These are phyloP conservation scores for Leuctra nigra DNA, from an alignment of 2,888 invertebrate genomes.

Conservation along the genomic window DNA sequence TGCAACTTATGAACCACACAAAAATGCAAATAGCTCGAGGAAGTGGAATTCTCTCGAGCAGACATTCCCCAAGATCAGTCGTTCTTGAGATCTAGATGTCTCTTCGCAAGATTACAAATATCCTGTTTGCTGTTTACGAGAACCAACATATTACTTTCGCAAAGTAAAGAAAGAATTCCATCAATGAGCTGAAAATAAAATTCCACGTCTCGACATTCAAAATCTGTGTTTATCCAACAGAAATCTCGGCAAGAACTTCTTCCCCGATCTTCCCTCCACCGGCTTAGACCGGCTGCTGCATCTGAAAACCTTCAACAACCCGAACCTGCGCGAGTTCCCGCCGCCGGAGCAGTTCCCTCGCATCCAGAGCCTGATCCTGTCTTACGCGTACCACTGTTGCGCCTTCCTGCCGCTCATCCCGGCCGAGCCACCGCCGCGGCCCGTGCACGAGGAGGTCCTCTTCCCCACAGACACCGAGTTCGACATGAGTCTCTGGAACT, in stretches of 20 bases:
- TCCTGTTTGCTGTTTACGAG: too few relatives aligned
- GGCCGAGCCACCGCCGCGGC: conserved; percentile 41
- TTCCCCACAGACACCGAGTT: conserved; percentile 63
- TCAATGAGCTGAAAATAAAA: too few relatives aligned
- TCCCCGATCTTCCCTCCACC: conserved; percentile 71
- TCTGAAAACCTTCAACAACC: conserved; percentile 90
- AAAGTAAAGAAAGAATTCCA: too few relatives aligned
- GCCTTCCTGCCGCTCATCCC: conserved; percentile 69
- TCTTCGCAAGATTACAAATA: too few relatives aligned
- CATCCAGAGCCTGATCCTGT: conserved; percentile 76
- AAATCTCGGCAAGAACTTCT: conserved; percentile 86
- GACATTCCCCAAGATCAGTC: too few relatives aligned
- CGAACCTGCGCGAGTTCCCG: conserved; percentile 78
- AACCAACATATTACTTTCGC: too few relatives aligned
- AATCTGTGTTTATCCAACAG: conserved; percentile 47
- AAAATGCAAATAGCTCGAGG: too few relatives aligned
- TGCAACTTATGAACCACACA: too few relatives aligned
- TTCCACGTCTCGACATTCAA: too few relatives aligned
- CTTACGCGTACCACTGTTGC: conserved; percentile 96
- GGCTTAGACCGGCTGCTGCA: conserved; percentile 75
- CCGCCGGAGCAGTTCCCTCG: conserved; percentile 78
- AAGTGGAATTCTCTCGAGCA: too few relatives aligned
- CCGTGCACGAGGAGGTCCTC: conserved; percentile 54
- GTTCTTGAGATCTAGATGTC: too few relatives aligned
- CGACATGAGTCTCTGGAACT: conserved; percentile 73